Evolutionary conservation across 2,797 vertebrate species (phyloP), one percentile per base, ranked within the genome.

Genomic region (Brachyalestes nurse): DNA sequence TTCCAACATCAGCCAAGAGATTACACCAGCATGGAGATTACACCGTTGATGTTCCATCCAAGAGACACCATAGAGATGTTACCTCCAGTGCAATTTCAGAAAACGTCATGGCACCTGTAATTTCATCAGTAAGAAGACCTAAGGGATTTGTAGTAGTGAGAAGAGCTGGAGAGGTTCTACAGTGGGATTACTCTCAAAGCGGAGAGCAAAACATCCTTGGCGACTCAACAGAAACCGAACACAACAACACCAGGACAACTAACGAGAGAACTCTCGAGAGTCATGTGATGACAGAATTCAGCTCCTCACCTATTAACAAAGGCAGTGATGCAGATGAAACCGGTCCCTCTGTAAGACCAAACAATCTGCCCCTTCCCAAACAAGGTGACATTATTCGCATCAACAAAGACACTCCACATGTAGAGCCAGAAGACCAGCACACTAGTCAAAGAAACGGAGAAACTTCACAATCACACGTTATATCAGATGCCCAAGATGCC

Each of bases 81-180:
- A 38, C 45, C 21, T 66, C 64, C 8, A 19, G 16, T 10, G 53
- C 49, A 10, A 72, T 23, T 2, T n/a, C 72, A 28, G 66, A 80
- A 55, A 75, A 14, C 17, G 34, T 60, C 57, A 38, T 10, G 5
- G 10, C 21, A 34, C 47, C 60, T 28, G 61, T 1, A 53, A 77
- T 45, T 51, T 49, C 81, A 38, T 79, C 62, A 17, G 71, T 75
- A 61, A 82, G 2, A 7, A 17, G 0, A 25, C 47, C 25, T 25
- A 40, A 82, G 21, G 90, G 62, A 73, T 86, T 83, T 83, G 67
- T 84, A 81, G 91, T 93, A 0, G 40, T 93, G 2, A 90, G 92
- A 81, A 86, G 90, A 87, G 92, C 86, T 4, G 87, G 90, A 0
- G 87, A 92, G 17, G 81, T 91, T 72, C 72, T 78, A 1, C 84